phyloP scores from a whole-genome alignment of 2,888 invertebrate species.

The Drosophila mercatorum region DNA sequence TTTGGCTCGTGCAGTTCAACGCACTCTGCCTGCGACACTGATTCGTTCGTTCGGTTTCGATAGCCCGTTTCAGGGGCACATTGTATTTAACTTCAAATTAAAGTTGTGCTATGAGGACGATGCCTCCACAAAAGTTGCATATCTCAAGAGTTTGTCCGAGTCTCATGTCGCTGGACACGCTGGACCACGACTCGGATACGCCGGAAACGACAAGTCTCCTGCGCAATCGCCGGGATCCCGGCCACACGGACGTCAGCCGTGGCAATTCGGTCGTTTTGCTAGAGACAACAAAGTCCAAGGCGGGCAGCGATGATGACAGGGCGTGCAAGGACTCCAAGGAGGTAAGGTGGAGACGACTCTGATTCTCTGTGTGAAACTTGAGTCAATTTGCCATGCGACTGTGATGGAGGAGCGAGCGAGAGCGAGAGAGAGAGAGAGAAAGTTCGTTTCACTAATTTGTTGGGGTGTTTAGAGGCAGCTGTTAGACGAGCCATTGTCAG shows the following conservation, averaged over 20 bases:
- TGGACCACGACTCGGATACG: constrained; percentile 12
- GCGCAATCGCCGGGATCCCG: constrained; percentile 49
- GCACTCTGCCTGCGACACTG: constrained; percentile 20
- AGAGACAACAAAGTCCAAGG: neutral
- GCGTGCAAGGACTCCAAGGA: neutral
- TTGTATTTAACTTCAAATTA: constrained; percentile 46
- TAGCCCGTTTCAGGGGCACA: constrained; percentile 14
- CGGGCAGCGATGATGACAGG: constrained; percentile 1
- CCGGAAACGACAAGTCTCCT: constrained; percentile 29
- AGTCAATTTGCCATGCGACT: constrained; percentile 23
- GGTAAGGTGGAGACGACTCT: constrained; percentile 13
- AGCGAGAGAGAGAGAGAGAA: neutral
- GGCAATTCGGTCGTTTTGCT: constrained; percentile 20
- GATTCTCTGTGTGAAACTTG: constrained; percentile 9
- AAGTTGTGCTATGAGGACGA: constrained; percentile 18
- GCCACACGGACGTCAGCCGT: constrained; percentile 9
- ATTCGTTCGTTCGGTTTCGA: constrained; percentile 20
- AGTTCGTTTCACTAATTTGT: constrained; percentile 23
- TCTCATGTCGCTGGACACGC: neutral
- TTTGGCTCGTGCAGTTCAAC: constrained; percentile 32
- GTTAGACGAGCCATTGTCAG: neutral
- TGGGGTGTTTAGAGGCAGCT: neutral
- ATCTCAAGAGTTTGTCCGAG: constrained; percentile 6
- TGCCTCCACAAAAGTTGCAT: constrained; percentile 26
- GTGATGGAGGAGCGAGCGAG: neutral